Base-by-base conservation (phyloP, 2,888 invertebrate species). In the Dasysyrphus albostriatus region DNA sequence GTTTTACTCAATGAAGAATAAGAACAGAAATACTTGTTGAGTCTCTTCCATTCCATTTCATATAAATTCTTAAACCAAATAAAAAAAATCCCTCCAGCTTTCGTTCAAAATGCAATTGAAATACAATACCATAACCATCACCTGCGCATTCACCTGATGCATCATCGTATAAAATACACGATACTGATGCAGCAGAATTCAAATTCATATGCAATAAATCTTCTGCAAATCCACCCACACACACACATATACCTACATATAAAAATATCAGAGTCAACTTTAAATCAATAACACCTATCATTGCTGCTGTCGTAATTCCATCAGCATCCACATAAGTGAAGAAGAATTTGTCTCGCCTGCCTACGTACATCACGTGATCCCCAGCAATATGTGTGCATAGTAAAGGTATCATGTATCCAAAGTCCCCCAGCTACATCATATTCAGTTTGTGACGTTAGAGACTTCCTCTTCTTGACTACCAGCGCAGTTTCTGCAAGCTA, bases 231-330 rank as follows among this genome's bases (percentile, higher is more conserved):
- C 37, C 37, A 51, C 37, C 51, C 32, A 32, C 54, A 0, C 29
- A 14, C 14, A 54, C 1, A 29, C 29, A 29, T 7, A n/a, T n/a
- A n/a, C n/a, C n/a, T n/a, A n/a, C n/a, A n/a, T n/a, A n/a, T n/a
- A 4, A 0, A 39, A 39, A 5, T 51, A 67, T 69, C 67, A 51
- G n/a, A n/a, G 72, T 77, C 76, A 82, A 63, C 76, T 76, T 19
- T 47, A 65, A 82, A 83, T 83, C 77, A 83, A 83, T 83, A 83
- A 59, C 77, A 77, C 72, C 49, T 81, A 70, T 70, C 76, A 76
- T 76, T 19, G n/a, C 34, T 65, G 47, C 49, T 77, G 51, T 77
- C 61, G 47, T 39, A 67, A 61, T 74, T 47, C 29, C 39, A n/a
- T n/a, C n/a, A 69, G 37, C 51, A 69, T 54, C 67, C 39, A 69